Base-by-base conservation (phyloP, 2,113 vertebrate genomes). In the Kobus ellipsiprymnus region DNA sequence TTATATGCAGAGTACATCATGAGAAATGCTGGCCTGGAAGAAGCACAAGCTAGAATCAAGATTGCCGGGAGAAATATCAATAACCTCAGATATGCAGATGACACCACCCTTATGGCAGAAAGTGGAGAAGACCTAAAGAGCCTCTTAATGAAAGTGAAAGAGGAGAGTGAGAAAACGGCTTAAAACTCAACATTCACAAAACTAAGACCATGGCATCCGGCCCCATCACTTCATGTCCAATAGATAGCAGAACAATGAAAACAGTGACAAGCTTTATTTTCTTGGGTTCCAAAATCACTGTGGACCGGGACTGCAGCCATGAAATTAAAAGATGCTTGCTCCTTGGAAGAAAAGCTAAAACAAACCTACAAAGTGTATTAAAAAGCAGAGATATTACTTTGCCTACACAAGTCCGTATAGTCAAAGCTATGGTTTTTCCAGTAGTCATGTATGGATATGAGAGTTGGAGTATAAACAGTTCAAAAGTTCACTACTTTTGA, bases 21-120 rank as follows among this genome's bases (percentile, higher is more conserved):
- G 33, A 0, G 8, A 36, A 21, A 36, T 1, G 8, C 4, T 4
- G 7, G 16, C 1, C 64, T 21, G 17, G 64, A 36, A 2, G 64
- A 67, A 21, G 33, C 64, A 21, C 64, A 67, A 10, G 9, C 17
- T 67, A 17, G 17, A 67, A 36, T 67, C 33, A 36, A 67, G 33
- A 67, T 67, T 67, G 2, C 64, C 5, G 8, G 17, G 64, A 67
- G 64, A 36, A 67, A 67, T 67, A 0, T 21, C 64, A 36, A n/a
- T 36, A 36, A 36, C 64, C 64, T 67, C 33, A 67, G 8, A 67
- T 36, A 67, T 19, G 17, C 64, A 36, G 64, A 67, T 36, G 64
- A 36, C 16, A 67, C 33, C 64, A 67, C 64, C 64, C 1, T 36
- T 67, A 67, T 10, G 64, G 5, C 8, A 10, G 33, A 36, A 67